Base-by-base conservation (phyloP, 2,888 invertebrate species). In the Trichogramma evanescens region DNA sequence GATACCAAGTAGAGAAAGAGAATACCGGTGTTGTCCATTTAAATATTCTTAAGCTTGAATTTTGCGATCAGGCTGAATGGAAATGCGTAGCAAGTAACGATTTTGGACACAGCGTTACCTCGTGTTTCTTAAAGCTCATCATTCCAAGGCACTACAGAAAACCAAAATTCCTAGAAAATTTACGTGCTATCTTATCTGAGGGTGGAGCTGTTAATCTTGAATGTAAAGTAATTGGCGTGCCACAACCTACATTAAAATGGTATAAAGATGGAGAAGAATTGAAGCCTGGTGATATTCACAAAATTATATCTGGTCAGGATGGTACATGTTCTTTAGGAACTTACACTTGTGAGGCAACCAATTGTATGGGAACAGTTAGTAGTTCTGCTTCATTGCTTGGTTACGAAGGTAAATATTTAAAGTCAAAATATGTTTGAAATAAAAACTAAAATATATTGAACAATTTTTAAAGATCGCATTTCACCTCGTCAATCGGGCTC, bases 141-240 rank as follows among this genome's bases (percentile, higher is more conserved):
- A 91, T 94, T 75, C 94, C 94, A 2, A 85, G 89, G 70, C 93
- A 93, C 79, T 94, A 88, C 74, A 93, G 93, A 74, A 92, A 91
- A 67, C 93, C 94, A 0, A 84, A 89, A 64, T 94, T 94, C 76
- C 80, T 94, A 56, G 93, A 94, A 77, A 89, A 89, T 66, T 81
- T 94, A 4, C 83, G 90, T 67, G 94, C 93, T 0, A 88, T 93
- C 48, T 80, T 94, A 13, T 91, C 92, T 0, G 91, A 93, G 65
- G 92, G 92, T 77, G 90, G 93, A 0, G 91, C 93, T 7, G 94
- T 94, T 1, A 93, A 93, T 78, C 82, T 94, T 62, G 94, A 94
- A 76, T 94, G 94, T 76, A 94, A 94, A 80, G 93, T 93, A 0
- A 93, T 93, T 62, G 93, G 93, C 5, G 92, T 93, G 3, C 93